Evolutionary conservation across 1,140 invertebrate genomes (phyloP).

Genomic region (Riptortus pedestris): DNA sequence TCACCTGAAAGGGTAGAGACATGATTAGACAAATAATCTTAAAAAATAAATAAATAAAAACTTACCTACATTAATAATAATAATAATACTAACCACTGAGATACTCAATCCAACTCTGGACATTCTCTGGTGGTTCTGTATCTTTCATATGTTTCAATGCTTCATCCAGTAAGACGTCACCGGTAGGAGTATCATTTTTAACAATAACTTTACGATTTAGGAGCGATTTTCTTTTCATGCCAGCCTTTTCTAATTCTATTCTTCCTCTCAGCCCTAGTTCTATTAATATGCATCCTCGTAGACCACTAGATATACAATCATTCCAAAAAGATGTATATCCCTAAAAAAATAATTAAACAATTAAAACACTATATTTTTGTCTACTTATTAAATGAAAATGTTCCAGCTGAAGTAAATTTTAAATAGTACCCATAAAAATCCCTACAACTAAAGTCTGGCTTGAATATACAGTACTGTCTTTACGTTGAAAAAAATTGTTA

Average conservation of each 20-base stretch:
- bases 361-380: too few species aligned
- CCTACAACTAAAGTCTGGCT: too few species aligned
- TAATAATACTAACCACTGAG: conserved; percentile 68
- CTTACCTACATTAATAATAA: neutral
- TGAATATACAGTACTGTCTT: too few species aligned
- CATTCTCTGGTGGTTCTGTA: conserved; percentile 91
- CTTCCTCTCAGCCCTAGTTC: conserved; percentile 89
- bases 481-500: too few species aligned
- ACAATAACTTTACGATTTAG: conserved; percentile 68
- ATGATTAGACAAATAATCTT: neutral
- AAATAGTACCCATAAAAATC: too few species aligned
- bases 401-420: too few species aligned
- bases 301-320: conserved; percentile 97
- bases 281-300: conserved; percentile 96
- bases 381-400: too few species aligned
- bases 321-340: conserved; percentile 99
- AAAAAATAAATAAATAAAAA: neutral
- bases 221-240: conserved; percentile 85
- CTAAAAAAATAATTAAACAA: conserved; percentile 49
- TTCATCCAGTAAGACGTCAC: conserved; percentile 96
- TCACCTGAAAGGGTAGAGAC: conserved; percentile 58
- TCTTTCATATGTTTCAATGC: conserved; percentile 97
- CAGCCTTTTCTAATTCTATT: conserved; percentile 91
- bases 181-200: conserved; percentile 84
- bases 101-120: conserved; percentile 99